These are phyloP conservation scores for Staurois parvus DNA, from an alignment of 2,797 vertebrate species.

Conservation along the genomic window DNA sequence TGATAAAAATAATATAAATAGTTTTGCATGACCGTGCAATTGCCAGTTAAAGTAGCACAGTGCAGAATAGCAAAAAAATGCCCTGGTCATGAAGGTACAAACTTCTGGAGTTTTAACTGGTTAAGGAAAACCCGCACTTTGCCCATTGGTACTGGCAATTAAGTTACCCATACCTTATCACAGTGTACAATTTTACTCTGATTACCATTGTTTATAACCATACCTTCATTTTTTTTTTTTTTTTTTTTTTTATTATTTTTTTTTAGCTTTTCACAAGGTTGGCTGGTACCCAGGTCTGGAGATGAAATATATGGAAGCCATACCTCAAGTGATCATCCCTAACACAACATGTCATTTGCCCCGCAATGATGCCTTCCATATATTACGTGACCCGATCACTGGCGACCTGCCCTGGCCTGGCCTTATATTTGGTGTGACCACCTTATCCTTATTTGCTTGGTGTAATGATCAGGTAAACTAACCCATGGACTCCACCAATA, in stretches of 20 bases:
- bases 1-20: too few species aligned
- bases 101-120: too few species aligned
- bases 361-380: slow-evolving; percentile 84
- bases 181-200: too few species aligned
- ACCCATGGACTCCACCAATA: too few species aligned
- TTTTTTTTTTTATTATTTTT: neutral
- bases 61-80: too few species aligned
- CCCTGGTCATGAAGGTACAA: too few species aligned
- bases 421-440: slow-evolving; percentile 85
- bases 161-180: too few species aligned
- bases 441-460: slow-evolving; percentile 89
- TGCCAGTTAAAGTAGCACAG: too few species aligned
- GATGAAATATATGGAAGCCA: slow-evolving; percentile 79
- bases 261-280: slow-evolving; percentile 83
- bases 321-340: slow-evolving; percentile 82
- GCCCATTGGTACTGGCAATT: too few species aligned
- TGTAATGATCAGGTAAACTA: slow-evolving; percentile 91
- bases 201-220: too few species aligned
- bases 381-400: slow-evolving; percentile 87
- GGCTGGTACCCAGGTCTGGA: slow-evolving; percentile 90
- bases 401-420: slow-evolving; percentile 94
- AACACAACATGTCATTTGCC: slow-evolving; percentile 93
- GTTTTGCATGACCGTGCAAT: too few species aligned
- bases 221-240: neutral
- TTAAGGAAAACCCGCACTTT: too few species aligned